These are phyloP conservation scores for Dimorphilus gyrociliatus DNA, from an alignment of 2,888 invertebrate species.

Conservation along the genomic window DNA sequence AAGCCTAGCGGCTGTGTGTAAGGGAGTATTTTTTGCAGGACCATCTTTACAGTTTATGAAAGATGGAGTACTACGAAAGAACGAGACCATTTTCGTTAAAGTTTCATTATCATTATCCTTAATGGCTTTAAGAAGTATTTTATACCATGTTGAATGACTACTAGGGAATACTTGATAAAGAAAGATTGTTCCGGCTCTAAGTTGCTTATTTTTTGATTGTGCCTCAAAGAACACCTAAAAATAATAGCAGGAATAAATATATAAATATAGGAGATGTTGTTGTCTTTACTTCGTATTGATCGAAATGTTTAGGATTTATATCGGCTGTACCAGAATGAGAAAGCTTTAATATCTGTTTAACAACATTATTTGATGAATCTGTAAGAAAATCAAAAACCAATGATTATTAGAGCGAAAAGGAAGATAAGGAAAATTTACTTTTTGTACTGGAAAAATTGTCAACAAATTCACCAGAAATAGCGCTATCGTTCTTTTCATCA, in stretches of 20 bases:
- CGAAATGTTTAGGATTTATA: no score
- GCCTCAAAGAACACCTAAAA: constrained; percentile 29
- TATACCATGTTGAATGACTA: constrained; percentile 25
- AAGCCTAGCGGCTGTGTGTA: constrained; percentile 26
- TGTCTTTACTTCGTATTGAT: no score
- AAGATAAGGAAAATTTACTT: no score
- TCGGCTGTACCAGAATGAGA: no score
- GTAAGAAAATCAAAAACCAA: no score
- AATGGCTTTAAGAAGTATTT: constrained; percentile 20
- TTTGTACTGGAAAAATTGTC: constrained; percentile 30
- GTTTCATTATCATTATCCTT: constrained; percentile 27
- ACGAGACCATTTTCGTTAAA: constrained; percentile 27
- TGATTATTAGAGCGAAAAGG: no score
- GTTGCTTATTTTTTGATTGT: constrained; percentile 25
- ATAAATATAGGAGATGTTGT: background rate
- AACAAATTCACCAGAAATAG: constrained; percentile 23
- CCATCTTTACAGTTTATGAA: constrained; percentile 32
- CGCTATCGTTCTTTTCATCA: no score
- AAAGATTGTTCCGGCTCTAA: constrained; percentile 23
- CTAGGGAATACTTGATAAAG: constrained; percentile 36
- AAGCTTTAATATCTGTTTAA: no score
- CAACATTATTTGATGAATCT: no score
- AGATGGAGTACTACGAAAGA: constrained; percentile 23
- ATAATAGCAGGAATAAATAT: background rate
- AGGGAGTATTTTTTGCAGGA: constrained; percentile 26